Conservation (phyloP, 1,140 invertebrate species). For the Dendrolimus kikuchii region DNA sequence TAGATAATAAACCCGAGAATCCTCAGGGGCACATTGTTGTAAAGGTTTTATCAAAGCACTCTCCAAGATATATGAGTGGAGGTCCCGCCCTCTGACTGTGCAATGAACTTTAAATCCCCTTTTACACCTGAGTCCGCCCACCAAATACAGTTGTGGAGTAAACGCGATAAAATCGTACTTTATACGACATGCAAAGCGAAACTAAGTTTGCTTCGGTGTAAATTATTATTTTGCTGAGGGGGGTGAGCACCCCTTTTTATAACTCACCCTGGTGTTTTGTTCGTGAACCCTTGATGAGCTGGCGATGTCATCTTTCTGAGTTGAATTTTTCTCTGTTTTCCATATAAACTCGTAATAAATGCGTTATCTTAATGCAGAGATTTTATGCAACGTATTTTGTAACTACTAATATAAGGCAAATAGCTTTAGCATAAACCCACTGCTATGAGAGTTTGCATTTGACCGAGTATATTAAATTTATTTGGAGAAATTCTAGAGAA, state of each 20-base stretch:
- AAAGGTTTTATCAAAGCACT: constrained; percentile 38
- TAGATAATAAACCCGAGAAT: constrained; percentile 21
- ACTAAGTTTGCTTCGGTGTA: constrained; percentile 23
- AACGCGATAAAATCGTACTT: constrained; percentile 51
- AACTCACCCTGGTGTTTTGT: too few relatives aligned
- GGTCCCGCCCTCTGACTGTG: constrained; percentile 48
- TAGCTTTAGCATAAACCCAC: too few relatives aligned
- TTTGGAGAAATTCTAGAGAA: too few relatives aligned
- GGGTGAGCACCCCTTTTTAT: constrained; percentile 7
- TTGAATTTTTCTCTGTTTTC: too few relatives aligned
- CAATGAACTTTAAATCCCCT: constrained; percentile 63
- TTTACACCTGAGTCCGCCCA: constrained; percentile 53
- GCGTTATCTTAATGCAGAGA: too few relatives aligned
- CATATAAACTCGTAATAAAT: too few relatives aligned
- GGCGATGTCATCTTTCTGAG: too few relatives aligned
- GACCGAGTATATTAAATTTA: too few relatives aligned
- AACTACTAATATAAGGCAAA: too few relatives aligned
- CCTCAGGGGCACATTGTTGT: constrained; percentile 27
- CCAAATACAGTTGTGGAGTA: constrained; percentile 51
- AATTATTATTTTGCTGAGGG: constrained; percentile 21
- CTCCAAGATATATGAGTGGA: constrained; percentile 45
- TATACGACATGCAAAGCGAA: constrained; percentile 39
- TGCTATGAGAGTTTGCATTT: too few relatives aligned
- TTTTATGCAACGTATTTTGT: too few relatives aligned
- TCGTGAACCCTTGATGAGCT: too few relatives aligned